Evolutionary conservation across 1,140 invertebrate species (phyloP).

Genomic region (Drosophila gunungcola): DNA sequence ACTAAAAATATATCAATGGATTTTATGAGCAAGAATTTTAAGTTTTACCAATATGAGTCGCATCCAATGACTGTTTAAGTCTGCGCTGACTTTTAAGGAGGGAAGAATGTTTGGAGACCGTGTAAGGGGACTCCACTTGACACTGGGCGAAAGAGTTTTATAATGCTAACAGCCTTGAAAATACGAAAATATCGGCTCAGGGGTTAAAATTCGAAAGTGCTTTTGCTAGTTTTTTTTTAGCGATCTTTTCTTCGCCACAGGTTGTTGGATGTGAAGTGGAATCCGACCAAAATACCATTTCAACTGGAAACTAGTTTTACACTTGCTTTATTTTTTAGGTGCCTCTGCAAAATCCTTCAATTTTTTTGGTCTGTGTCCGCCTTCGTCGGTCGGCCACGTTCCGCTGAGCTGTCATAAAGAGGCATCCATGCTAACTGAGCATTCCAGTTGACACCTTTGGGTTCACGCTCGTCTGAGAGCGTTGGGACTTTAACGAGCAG

Average conservation of each 20-base stretch:
- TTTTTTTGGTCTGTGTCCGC: slow-evolving; percentile 13
- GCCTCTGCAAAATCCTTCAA: slow-evolving; percentile 19
- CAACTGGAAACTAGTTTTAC: slow-evolving; percentile 14
- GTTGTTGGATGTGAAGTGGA: background rate
- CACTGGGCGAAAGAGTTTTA: slow-evolving; percentile 5
- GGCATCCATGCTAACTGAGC: slow-evolving; percentile 1
- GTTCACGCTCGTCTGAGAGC: background rate
- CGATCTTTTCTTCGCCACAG: too few relatives aligned
- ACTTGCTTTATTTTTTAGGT: slow-evolving; percentile 1
- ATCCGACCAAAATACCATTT: background rate
- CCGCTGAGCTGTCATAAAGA: background rate
- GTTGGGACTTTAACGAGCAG: background rate
- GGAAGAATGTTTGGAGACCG: slow-evolving; percentile 2
- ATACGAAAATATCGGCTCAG: too few relatives aligned
- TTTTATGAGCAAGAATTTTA: too few relatives aligned
- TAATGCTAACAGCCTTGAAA: too few relatives aligned
- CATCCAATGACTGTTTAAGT: background rate
- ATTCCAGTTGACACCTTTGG: slow-evolving; percentile 18
- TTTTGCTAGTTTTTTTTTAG: too few relatives aligned
- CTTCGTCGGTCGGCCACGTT: slow-evolving; percentile 12
- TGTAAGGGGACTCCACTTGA: slow-evolving; percentile 20
- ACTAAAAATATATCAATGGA: too few relatives aligned
- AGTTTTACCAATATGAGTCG: background rate
- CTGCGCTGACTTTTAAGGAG: background rate
- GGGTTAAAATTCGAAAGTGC: too few relatives aligned